These are phyloP conservation scores for Megalops cyprinoides DNA, from an alignment of 2,797 vertebrate species.

Conservation along the genomic window DNA sequence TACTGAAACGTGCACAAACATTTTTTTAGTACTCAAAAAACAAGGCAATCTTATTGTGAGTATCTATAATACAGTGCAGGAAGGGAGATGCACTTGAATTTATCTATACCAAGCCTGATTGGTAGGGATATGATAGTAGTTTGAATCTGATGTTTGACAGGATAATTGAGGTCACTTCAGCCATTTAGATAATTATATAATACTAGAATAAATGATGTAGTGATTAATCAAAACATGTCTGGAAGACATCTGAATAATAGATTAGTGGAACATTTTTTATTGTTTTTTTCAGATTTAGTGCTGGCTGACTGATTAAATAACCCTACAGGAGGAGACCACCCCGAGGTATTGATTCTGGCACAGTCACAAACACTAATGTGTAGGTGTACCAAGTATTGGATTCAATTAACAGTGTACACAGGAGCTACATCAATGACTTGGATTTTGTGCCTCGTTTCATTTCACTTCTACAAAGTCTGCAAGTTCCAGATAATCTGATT, in stretches of 20 bases:
- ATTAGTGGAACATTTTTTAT: conserved; percentile 3
- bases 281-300: not conserved
- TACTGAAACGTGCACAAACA: not conserved
- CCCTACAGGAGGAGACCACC: not conserved
- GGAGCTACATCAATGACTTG: not conserved
- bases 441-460: not conserved
- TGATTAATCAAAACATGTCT: conserved; percentile 21
- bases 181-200: not conserved
- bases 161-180: conserved; percentile 18
- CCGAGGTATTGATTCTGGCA: not conserved
- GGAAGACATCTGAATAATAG: conserved; percentile 5
- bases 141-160: not conserved
- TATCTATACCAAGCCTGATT: not conserved
- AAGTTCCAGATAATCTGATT: not conserved
- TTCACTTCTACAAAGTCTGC: not conserved
- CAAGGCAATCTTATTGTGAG: not conserved
- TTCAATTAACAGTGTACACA: not conserved
- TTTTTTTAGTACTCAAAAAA: not conserved
- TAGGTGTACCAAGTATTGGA: not conserved
- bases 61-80: not conserved
- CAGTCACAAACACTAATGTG: not conserved
- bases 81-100: not conserved
- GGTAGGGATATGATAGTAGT: not conserved
- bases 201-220: conserved; percentile 16
- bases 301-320: conserved; percentile 12